Conservation (phyloP, 2,113 vertebrate genomes). For the Lepisosteus osseus region DNA sequence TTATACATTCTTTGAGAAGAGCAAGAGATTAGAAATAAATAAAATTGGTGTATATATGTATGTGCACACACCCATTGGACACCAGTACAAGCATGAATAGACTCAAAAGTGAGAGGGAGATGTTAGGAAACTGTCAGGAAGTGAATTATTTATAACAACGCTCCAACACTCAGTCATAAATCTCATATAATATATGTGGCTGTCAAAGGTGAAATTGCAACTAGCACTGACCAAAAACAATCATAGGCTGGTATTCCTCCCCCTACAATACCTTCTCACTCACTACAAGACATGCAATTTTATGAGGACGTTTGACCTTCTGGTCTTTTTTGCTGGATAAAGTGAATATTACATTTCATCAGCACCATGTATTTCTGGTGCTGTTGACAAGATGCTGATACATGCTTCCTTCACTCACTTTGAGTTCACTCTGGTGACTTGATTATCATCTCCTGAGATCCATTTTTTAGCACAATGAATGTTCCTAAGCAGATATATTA, state of each 20-base stretch:
- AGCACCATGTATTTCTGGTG: background rate
- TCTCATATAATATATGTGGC: conserved; percentile 1
- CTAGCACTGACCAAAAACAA: conserved; percentile 6
- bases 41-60: no score
- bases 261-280: background rate
- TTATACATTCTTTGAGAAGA: no score
- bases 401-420: background rate
- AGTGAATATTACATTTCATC: conserved; percentile 7
- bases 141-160: conserved; percentile 1
- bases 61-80: no score
- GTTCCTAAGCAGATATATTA: no score
- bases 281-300: no score
- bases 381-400: background rate
- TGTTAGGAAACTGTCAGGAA: background rate
- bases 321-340: background rate
- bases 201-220: conserved; percentile 1
- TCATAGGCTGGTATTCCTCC: background rate
- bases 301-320: background rate
- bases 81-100: no score
- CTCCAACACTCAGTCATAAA: background rate
- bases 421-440: background rate
- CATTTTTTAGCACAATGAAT: no score
- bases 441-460: background rate
- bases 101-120: background rate
- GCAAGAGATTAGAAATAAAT: no score